Evolutionary conservation across 1,140 invertebrate genomes (phyloP), one percentile per base, ranked within the genome.

Genomic region (Dreissena rostriformis): DNA sequence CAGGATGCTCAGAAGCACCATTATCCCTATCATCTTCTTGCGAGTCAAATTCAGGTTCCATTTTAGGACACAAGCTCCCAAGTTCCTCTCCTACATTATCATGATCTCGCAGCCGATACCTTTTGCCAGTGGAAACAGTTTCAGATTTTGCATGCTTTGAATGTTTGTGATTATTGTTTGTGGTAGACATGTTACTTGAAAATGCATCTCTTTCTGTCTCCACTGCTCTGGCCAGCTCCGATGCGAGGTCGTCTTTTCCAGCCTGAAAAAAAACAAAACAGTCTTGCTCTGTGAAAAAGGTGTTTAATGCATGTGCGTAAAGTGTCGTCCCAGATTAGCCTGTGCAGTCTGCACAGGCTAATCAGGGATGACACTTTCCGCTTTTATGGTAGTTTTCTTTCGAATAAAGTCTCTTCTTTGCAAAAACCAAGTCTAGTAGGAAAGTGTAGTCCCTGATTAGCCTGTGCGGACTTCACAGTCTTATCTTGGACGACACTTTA

Each of bases 51-150:
- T 76, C 57, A n/a, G 61, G 57, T 22, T 77, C 75, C 19, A 77
- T 67, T 77, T 77, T 77, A 65, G 75, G 75, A 66, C 75, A 77
- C 22, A 52, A 51, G 53, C 29, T 77, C 28, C 55, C 75, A 67
- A 65, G n/a, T 39, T 65, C 29, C 7, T 76, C 29, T 65, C 28
- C 55, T 49, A 61, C 1, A 19, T 76, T 55, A 63, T 17, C 66
- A 2, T 12, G 11, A 8, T 28, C 24, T 67, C n/a, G 24, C 11
- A n/a, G 24, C 22, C 7, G 0, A 24, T 22, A 1, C 65, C 4
- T n/a, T 28, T n/a, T 28, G 15, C 24, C 24, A 24, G 14, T 24
- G 22, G 15, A 24, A n/a, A n/a, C 17, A 67, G 65, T 14, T 28
- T 22, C 4, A 22, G 65, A n/a, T 1, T 10, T 55, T 5, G 0